phyloP scores from a whole-genome alignment of 2,888 invertebrate species.

The Apodemia hepburni region DNA sequence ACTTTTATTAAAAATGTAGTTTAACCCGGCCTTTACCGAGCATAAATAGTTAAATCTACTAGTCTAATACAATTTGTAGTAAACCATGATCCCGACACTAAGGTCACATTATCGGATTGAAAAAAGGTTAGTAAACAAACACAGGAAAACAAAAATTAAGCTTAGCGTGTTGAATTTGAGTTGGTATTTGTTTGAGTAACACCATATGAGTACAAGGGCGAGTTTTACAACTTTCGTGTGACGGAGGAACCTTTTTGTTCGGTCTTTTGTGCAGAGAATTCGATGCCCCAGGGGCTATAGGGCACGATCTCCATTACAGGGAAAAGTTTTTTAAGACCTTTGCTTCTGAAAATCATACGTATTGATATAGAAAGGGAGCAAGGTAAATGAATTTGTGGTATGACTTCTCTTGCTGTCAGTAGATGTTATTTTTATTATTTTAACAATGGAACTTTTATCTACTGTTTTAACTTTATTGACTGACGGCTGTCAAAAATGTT shows the following conservation, averaged over 20 bases:
- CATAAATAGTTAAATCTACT: constrained; percentile 77
- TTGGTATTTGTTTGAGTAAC: constrained; percentile 47
- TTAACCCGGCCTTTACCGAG: constrained; percentile 37
- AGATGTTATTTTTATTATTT: too few relatives aligned
- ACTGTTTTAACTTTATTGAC: too few relatives aligned
- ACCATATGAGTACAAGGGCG: constrained; percentile 56
- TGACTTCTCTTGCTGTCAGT: neutral
- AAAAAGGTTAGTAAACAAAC: constrained; percentile 68
- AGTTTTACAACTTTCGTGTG: constrained; percentile 79
- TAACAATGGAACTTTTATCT: too few relatives aligned
- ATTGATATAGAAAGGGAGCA: constrained; percentile 36
- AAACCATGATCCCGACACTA: constrained; percentile 78
- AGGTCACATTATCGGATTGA: constrained; percentile 79
- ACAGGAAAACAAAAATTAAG: constrained; percentile 42
- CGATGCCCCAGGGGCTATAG: constrained; percentile 65
- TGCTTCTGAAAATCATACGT: constrained; percentile 56
- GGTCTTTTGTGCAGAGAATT: constrained; percentile 72
- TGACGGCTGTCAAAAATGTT: too few relatives aligned
- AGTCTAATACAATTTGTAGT: constrained; percentile 80
- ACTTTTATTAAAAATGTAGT: neutral
- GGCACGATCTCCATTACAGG: constrained; percentile 77
- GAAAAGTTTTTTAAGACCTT: constrained; percentile 63
- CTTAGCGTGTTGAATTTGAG: constrained; percentile 44
- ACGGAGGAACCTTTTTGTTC: constrained; percentile 76
- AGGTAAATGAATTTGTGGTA: neutral